Percentiles rank a stretch among this genome's conserved stretches.
Conservation (phyloP, 2,113 vertebrate genomes). For the Sylvia atricapilla region DNA sequence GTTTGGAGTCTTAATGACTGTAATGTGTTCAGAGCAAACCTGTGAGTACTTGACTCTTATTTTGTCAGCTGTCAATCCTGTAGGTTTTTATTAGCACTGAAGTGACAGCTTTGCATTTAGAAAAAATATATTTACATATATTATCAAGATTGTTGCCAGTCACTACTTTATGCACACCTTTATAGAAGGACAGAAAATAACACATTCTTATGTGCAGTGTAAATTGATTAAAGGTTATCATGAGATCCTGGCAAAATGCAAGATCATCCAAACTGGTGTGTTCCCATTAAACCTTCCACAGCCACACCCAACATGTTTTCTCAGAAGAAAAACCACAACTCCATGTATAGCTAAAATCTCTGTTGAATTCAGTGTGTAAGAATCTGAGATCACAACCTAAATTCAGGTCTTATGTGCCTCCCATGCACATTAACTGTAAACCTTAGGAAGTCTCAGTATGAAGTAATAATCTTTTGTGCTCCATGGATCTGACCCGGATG, state of each 20-base stretch:
- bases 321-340: background rate
- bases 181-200: background rate
- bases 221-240: background rate
- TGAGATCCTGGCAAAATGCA: background rate
- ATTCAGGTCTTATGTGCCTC: background rate
- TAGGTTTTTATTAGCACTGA: background rate
- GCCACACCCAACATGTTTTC: background rate
- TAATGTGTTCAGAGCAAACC: background rate
- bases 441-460: background rate
- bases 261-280: background rate
- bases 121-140: background rate
- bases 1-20: background rate
- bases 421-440: background rate
- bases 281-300: background rate
- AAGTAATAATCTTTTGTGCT: background rate
- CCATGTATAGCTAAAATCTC: background rate
- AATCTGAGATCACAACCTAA: background rate
- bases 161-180: background rate
- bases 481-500: background rate
- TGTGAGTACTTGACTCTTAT: background rate
- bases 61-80: background rate
- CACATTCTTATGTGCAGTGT: no score
- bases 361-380: background rate
- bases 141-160: background rate
- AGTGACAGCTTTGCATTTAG: background rate